Evolutionary conservation across 2,888 invertebrate genomes (phyloP).

Genomic region (Steromphala cineraria): DNA sequence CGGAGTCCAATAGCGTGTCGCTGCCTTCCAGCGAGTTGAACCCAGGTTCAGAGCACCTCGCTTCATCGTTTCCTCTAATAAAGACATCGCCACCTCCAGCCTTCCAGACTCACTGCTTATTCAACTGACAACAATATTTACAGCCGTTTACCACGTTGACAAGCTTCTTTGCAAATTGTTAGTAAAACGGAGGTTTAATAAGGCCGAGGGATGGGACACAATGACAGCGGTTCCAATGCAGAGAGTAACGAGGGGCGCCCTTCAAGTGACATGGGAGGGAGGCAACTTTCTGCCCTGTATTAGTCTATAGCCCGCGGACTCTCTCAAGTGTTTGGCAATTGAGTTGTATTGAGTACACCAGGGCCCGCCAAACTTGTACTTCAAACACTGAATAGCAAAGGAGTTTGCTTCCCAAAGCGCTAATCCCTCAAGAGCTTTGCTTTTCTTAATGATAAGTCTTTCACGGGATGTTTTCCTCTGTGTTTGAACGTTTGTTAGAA

Average conservation of each 20-base stretch:
- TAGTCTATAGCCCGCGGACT: neutral
- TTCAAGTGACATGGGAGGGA: neutral
- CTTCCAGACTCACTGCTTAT: neutral
- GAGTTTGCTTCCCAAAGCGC: neutral
- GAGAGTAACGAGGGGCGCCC: neutral
- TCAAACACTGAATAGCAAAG: neutral
- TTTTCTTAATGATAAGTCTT: slow-evolving; percentile 7
- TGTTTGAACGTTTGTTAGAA: neutral
- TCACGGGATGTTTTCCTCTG: neutral
- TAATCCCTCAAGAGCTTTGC: neutral
- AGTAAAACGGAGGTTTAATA: neutral
- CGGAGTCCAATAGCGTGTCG: neutral
- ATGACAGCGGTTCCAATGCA: neutral
- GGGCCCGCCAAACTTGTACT: neutral
- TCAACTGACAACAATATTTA: slow-evolving; percentile 6
- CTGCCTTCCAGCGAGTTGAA: neutral
- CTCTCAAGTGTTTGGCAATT: neutral
- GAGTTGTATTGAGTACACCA: neutral
- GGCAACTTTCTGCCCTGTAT: neutral
- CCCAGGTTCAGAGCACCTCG: neutral
- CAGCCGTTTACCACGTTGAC: neutral
- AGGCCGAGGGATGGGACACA: neutral
- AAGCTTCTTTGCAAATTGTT: slow-evolving; percentile 5
- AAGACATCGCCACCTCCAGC: neutral
- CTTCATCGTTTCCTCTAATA: neutral